phyloP scores from a whole-genome alignment of 2,113 vertebrate genomes.

The Gadus chalcogrammus region DNA sequence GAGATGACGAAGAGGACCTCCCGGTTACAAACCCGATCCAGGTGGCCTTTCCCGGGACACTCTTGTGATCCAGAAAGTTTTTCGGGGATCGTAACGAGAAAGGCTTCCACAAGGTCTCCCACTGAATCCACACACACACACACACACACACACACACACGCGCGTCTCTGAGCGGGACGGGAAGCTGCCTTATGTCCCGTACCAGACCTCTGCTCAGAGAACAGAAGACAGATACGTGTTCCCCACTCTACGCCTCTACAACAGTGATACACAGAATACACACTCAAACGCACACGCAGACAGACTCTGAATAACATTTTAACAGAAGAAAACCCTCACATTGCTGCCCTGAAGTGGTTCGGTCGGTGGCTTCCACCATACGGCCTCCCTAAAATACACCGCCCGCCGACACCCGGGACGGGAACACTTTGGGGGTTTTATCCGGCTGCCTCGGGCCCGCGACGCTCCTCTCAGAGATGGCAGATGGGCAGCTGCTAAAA shows the following conservation, averaged over 20 bases:
- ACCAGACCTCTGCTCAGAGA: no score
- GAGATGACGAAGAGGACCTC: conserved; percentile 14
- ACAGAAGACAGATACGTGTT: no score
- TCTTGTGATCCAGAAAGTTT: background rate
- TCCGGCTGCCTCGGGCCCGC: no score
- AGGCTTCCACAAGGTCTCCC: background rate
- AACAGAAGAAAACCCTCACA: background rate
- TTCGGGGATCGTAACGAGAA: background rate
- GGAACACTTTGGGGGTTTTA: no score
- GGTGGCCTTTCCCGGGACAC: conserved; percentile 44
- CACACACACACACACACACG: no score
- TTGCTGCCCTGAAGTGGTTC: conserved; percentile 34
- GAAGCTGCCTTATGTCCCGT: conserved; percentile 3
- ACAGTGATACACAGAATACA: conserved; percentile 24
- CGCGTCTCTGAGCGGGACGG: background rate
- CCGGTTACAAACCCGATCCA: conserved; percentile 45
- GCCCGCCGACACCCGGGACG: background rate
- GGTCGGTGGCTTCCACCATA: conserved; percentile 28
- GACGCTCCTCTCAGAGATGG: no score
- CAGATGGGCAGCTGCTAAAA: background rate
- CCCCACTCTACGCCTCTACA: no score
- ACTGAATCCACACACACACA: background rate
- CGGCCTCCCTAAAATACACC: conserved; percentile 17
- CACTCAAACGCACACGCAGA: background rate
- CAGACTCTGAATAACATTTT: conserved; percentile 29